A percentile compares a stretch with the other conserved stretches of the same genome.
Evolutionary conservation across 1,140 invertebrate genomes (phyloP).

Genomic region (Pantala flavescens): DNA sequence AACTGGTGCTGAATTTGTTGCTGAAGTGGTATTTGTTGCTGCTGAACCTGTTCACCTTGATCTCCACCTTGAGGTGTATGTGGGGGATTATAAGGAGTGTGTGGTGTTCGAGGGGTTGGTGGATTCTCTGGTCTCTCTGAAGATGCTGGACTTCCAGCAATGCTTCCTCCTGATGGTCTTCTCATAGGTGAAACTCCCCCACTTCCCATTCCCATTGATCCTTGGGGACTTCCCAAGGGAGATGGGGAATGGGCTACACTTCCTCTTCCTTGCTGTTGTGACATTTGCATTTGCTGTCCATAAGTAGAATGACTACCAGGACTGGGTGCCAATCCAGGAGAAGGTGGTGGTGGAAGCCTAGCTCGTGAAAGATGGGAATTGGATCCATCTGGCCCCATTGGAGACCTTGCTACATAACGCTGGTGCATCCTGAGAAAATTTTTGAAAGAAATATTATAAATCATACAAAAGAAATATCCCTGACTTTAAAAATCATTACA

Average conservation of each 20-base stretch:
- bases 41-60: slow-evolving; percentile 9
- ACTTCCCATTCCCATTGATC: slow-evolving; percentile 25
- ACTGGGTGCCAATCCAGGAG: background rate
- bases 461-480: too few species aligned
- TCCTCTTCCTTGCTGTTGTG: slow-evolving; percentile 32
- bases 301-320: background rate
- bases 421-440: background rate
- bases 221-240: slow-evolving; percentile 33
- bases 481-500: too few species aligned
- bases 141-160: slow-evolving; percentile 38
- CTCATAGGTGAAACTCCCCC: slow-evolving; percentile 26
- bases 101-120: slow-evolving; percentile 40
- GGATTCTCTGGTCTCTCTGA: slow-evolving; percentile 48
- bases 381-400: background rate
- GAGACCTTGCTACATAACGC: background rate
- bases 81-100: slow-evolving; percentile 26
- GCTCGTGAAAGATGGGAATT: background rate
- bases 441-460: background rate
- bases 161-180: slow-evolving; percentile 25
- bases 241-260: slow-evolving; percentile 36
- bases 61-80: slow-evolving; percentile 26
- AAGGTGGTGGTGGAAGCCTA: background rate
- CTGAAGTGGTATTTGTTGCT: slow-evolving; percentile 21
- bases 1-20: slow-evolving; percentile 31
- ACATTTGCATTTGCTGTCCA: slow-evolving; percentile 39